Base-by-base conservation (phyloP, 2,888 invertebrate genomes). In the Baronia brevicornis region DNA sequence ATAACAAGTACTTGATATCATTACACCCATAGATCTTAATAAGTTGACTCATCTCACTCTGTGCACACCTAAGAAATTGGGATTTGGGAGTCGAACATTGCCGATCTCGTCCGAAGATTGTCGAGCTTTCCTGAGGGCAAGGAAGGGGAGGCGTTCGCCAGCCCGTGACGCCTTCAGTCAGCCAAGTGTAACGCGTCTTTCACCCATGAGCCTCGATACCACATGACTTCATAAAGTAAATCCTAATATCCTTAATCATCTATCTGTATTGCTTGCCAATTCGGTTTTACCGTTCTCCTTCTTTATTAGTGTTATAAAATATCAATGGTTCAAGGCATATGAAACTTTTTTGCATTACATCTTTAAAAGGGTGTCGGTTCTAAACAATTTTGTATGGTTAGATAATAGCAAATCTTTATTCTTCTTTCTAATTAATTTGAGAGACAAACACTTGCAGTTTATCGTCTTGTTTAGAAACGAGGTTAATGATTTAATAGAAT, bases 141-240 rank as follows among this genome's bases (percentile, higher is more conserved):
- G 48, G 48, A 47, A 53, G 60, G 61, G 46, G 64, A 28, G 62
- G 57, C 59, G 66, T 23, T 59, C 69, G 60, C 38, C 60, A 61
- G 64, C 52, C 68, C 78, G 65, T 77, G 72, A 77, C 73, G 68
- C 43, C 43, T 46, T 40, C 34, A 43, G 34, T 38, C 64, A 67
- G 58, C 75, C 57, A 56, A 63, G 58, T 68, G 60, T 66, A 56
- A 60, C 64, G 42, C 39, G 55, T 66, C 61, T 66, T 58, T 65
- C 63, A 57, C 54, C 54, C 56, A 48, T 54, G 51, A 57, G 51
- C 43, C 52, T 54, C 60, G 46, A 61, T 59, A 53, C 51, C 48
- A 46, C 49, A 54, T 57, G 51, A 56, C 54, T 54, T 52, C 53
- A 56, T 43, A 31, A 40, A 39, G 43, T 44, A 41, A 44, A 44